A percentile compares a stretch with the other conserved stretches of the same genome.
Evolutionary conservation across 2,888 invertebrate species (phyloP).

Genomic region (Ichneumoninae sp.): DNA sequence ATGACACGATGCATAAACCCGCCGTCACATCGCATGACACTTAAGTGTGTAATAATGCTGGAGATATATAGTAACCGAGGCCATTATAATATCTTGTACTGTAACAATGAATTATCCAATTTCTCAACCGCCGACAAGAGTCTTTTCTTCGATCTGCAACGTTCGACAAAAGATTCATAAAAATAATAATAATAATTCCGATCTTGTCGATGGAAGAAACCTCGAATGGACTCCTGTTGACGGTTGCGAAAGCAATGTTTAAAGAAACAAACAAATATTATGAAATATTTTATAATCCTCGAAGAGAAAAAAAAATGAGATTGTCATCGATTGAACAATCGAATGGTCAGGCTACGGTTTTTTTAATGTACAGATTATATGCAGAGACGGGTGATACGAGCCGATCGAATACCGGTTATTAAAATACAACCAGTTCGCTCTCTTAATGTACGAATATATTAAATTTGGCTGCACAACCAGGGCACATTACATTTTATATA

Average conservation of each 20-base stretch:
- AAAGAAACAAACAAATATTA: constrained; percentile 45
- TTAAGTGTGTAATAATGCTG: constrained; percentile 58
- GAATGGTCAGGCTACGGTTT: constrained; percentile 10
- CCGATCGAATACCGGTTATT: constrained; percentile 4
- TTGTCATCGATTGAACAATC: constrained; percentile 42
- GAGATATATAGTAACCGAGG: constrained; percentile 74
- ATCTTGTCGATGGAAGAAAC: constrained; percentile 38
- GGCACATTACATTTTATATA: neutral
- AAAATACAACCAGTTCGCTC: neutral
- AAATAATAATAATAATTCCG: constrained; percentile 14
- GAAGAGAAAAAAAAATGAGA: constrained; percentile 15
- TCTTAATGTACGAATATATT: neutral
- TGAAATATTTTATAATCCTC: constrained; percentile 62
- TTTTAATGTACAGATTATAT: constrained; percentile 15
- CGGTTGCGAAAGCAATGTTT: constrained; percentile 47
- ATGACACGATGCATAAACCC: constrained; percentile 27
- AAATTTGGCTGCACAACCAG: neutral
- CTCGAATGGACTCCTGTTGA: constrained; percentile 34
- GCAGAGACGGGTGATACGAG: constrained; percentile 16
- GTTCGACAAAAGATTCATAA: neutral
- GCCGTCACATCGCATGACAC: constrained; percentile 22
- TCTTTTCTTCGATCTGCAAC: constrained; percentile 19
- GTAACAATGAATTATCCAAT: constrained; percentile 69
- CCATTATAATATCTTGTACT: constrained; percentile 78
- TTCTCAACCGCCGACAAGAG: constrained; percentile 54